Conservation (phyloP, 2,888 invertebrate species). For the Gasteruption jaculator region DNA sequence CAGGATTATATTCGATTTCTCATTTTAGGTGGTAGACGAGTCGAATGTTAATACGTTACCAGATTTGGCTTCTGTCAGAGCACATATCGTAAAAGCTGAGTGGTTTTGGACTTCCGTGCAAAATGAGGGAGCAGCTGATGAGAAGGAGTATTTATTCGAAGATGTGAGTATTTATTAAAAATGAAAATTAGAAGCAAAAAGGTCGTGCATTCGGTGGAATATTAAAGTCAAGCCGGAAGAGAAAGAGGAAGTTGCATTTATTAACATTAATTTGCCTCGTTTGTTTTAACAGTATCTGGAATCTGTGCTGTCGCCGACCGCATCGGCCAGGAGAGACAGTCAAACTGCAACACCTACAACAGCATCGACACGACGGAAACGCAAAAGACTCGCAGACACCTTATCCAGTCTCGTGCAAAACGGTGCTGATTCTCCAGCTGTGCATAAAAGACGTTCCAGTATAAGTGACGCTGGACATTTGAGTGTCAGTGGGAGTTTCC, state of each 20-base stretch:
- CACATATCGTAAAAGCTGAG: constrained; percentile 82
- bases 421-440: constrained; percentile 54
- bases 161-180: constrained; percentile 60
- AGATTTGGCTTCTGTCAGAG: constrained; percentile 64
- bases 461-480: constrained; percentile 81
- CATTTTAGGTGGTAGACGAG: constrained; percentile 77
- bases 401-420: constrained; percentile 58
- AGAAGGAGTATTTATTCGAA: constrained; percentile 83
- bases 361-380: constrained; percentile 66
- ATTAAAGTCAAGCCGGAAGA: background rate
- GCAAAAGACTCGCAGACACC: constrained; percentile 71
- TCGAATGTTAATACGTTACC: constrained; percentile 67
- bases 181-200: too few species aligned
- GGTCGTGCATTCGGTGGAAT: constrained; percentile 5
- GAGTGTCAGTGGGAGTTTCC: constrained; percentile 81
- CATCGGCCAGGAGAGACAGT: constrained; percentile 56
- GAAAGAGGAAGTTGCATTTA: background rate
- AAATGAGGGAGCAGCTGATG: constrained; percentile 89
- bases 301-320: constrained; percentile 52
- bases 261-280: background rate
- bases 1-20: constrained; percentile 18
- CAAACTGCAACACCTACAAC: constrained; percentile 53
- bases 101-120: constrained; percentile 99
- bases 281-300: constrained; percentile 51
- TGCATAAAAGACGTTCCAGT: constrained; percentile 78